Evolutionary conservation across 2,113 vertebrate species (phyloP).

Genomic region (Cyanoliseus patagonus): DNA sequence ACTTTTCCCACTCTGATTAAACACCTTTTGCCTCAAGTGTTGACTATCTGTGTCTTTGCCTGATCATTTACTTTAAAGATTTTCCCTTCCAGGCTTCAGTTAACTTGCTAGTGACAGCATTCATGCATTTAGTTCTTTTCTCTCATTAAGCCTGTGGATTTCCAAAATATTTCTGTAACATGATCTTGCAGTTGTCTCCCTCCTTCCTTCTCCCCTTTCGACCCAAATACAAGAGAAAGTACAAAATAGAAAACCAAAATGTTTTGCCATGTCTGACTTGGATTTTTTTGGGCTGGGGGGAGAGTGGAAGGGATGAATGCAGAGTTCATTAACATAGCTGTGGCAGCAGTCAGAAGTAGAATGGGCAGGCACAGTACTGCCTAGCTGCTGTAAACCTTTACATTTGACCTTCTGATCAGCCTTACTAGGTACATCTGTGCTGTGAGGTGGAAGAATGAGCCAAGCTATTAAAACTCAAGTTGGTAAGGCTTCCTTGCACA

Average conservation of each 20-base stretch:
- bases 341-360: background rate
- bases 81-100: background rate
- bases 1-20: conserved; percentile 1
- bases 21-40: conserved; percentile 8
- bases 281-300: background rate
- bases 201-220: background rate
- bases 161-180: background rate
- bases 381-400: background rate
- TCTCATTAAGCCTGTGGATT: conserved; percentile 15
- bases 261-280: background rate
- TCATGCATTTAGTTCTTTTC: background rate
- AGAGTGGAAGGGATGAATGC: background rate
- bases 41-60: background rate
- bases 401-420: background rate
- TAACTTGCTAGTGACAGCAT: conserved; percentile 2
- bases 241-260: background rate
- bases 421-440: background rate
- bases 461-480: fast-evolving
- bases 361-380: background rate
- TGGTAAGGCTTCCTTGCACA: background rate
- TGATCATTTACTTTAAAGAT: background rate
- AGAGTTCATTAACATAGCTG: background rate
- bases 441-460: background rate
- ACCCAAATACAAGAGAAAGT: background rate
- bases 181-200: background rate